These are phyloP conservation scores for Biston betularia DNA, from an alignment of 2,888 invertebrate species.

Conservation along the genomic window DNA sequence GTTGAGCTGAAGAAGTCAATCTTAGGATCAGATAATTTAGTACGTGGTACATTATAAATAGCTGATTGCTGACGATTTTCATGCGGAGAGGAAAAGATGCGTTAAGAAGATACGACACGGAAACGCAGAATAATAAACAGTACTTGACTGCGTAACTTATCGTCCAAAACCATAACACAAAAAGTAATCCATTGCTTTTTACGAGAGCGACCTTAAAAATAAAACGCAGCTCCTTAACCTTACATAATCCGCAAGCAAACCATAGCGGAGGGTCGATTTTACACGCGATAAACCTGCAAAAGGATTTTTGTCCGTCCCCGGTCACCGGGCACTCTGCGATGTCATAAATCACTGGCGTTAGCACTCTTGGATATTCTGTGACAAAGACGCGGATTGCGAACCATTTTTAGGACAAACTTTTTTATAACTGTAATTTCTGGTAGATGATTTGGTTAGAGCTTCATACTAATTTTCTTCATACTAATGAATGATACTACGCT, in stretches of 20 bases:
- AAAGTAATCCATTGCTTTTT: slow-evolving; percentile 49
- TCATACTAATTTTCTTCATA: background rate
- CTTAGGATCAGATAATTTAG: too few species aligned
- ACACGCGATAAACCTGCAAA: slow-evolving; percentile 71
- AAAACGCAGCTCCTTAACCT: slow-evolving; percentile 59
- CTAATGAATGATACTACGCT: background rate
- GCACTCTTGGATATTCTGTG: slow-evolving; percentile 26
- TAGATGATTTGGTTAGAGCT: background rate
- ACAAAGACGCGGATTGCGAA: slow-evolving; percentile 15
- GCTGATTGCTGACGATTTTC: slow-evolving; percentile 5
- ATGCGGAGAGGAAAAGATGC: slow-evolving; percentile 15
- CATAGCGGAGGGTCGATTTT: slow-evolving; percentile 65
- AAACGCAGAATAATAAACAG: slow-evolving; percentile 39
- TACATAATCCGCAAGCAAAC: slow-evolving; percentile 66
- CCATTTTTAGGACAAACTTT: slow-evolving; percentile 8
- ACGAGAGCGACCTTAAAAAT: slow-evolving; percentile 52
- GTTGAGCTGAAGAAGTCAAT: too few species aligned
- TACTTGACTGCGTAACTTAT: slow-evolving; percentile 32
- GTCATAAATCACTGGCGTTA: slow-evolving; percentile 43
- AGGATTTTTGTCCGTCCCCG: slow-evolving; percentile 61
- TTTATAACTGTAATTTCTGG: background rate
- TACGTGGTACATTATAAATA: background rate
- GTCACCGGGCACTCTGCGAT: slow-evolving; percentile 47
- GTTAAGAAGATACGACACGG: slow-evolving; percentile 38
- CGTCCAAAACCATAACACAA: slow-evolving; percentile 37